These are phyloP conservation scores for Lapara coniferarum DNA, from an alignment of 2,888 invertebrate species.

Conservation along the genomic window DNA sequence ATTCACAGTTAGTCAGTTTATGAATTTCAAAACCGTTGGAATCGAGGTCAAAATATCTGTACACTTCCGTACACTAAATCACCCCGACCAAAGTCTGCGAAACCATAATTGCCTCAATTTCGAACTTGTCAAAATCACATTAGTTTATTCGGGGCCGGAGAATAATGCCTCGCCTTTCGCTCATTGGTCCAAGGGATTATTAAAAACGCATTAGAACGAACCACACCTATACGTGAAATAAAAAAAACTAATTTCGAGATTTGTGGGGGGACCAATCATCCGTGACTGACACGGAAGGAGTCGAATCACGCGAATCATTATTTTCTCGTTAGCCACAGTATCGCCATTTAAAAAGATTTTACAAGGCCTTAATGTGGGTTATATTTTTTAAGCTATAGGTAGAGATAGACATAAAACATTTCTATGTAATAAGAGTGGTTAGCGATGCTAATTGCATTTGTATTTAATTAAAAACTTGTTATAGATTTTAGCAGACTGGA, in stretches of 20 bases:
- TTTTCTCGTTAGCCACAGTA: slow-evolving; percentile 78
- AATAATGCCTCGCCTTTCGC: slow-evolving; percentile 72
- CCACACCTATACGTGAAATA: slow-evolving; percentile 76
- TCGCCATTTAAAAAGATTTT: slow-evolving; percentile 52
- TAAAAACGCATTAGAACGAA: slow-evolving; percentile 78
- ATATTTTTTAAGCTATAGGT: slow-evolving; percentile 23
- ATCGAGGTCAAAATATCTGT: slow-evolving; percentile 12
- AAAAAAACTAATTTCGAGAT: slow-evolving; percentile 79
- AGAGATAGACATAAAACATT: neutral
- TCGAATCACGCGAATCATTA: slow-evolving; percentile 81
- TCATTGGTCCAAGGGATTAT: slow-evolving; percentile 78
- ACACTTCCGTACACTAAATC: slow-evolving; percentile 60
- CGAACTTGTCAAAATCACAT: slow-evolving; percentile 83
- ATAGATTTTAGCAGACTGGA: neutral
- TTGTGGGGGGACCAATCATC: slow-evolving; percentile 73
- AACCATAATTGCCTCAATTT: slow-evolving; percentile 80
- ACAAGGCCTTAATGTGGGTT: slow-evolving; percentile 30
- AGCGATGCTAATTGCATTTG: neutral
- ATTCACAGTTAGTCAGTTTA: neutral
- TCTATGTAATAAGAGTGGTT: neutral
- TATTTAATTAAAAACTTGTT: neutral
- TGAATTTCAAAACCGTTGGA: neutral
- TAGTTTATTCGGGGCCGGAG: slow-evolving; percentile 68
- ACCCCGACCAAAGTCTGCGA: slow-evolving; percentile 67
- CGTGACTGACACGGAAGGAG: slow-evolving; percentile 81